Evolutionary conservation across 2,888 invertebrate genomes (phyloP).

Genomic region (Plusia festucae): DNA sequence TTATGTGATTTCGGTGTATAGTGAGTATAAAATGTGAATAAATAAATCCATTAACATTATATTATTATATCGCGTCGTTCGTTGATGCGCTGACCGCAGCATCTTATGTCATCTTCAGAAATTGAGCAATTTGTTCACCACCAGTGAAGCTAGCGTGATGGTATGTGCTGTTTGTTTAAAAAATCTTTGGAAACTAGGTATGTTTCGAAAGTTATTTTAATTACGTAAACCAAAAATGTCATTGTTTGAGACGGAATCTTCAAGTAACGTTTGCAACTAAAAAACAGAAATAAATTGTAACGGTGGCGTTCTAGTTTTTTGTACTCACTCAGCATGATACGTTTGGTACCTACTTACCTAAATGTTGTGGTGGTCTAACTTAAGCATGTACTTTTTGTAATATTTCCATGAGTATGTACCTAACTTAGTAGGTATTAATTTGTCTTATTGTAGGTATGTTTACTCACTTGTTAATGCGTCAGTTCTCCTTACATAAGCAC

Average conservation of each 20-base stretch:
- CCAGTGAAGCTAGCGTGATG: conserved; percentile 31
- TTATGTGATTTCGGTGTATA: background rate
- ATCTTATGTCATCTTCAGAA: conserved; percentile 46
- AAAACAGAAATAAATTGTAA: background rate
- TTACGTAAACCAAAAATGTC: background rate
- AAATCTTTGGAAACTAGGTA: conserved; percentile 31
- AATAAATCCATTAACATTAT: background rate
- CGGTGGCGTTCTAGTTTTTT: background rate
- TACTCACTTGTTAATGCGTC: conserved; percentile 80
- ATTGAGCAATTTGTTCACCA: conserved; percentile 43
- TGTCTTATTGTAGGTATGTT: conserved; percentile 44
- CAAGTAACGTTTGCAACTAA: background rate
- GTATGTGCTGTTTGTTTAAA: conserved; percentile 22
- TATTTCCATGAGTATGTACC: conserved; percentile 28
- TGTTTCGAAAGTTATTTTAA: conserved; percentile 44
- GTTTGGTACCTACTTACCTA: background rate
- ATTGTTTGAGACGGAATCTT: background rate
- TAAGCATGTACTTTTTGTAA: too few species aligned
- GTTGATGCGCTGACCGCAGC: conserved; percentile 6
- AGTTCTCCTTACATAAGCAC: conserved; percentile 85
- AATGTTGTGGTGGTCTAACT: background rate
- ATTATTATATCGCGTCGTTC: background rate
- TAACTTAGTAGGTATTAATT: conserved; percentile 28
- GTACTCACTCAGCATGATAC: background rate
- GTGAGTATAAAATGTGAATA: background rate